phyloP scores from a whole-genome alignment of 2,113 vertebrate species.

The Otolemur garnettii region DNA sequence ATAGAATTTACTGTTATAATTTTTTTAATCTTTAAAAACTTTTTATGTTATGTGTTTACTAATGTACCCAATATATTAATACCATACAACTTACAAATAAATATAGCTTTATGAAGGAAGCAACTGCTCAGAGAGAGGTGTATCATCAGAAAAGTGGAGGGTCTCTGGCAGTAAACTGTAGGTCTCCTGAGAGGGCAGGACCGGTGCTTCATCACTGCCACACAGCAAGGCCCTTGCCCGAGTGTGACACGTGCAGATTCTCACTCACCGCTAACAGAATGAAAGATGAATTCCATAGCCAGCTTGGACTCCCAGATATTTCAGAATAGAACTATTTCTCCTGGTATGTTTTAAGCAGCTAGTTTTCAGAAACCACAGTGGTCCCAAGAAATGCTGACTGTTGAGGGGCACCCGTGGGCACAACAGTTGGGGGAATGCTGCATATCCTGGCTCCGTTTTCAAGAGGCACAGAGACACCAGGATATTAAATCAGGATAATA shows the following conservation, averaged over 20 bases:
- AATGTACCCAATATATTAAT: not conserved
- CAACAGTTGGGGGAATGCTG: not conserved
- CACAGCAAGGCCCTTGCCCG: not conserved
- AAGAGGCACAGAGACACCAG: not conserved
- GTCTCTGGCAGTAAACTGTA: not conserved
- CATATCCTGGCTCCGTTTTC: not conserved
- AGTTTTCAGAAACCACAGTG: not conserved
- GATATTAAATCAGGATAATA: slow-evolving; percentile 60
- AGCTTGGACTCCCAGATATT: not conserved
- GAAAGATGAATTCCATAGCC: not conserved
- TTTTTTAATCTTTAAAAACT: slow-evolving; percentile 32
- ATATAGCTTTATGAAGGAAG: not conserved
- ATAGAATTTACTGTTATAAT: not conserved
- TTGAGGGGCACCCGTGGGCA: not conserved
- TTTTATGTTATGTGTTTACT: not conserved
- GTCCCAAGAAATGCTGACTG: not conserved
- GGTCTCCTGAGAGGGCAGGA: not conserved
- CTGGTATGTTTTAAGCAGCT: not conserved
- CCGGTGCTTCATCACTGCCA: not conserved
- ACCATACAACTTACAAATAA: not conserved
- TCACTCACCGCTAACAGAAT: not conserved
- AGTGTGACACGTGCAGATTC: not conserved
- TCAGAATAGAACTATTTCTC: not conserved
- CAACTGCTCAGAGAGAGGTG: not conserved
- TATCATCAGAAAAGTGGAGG: not conserved